Conservation (phyloP, 2,888 invertebrate genomes). For the Tipula unca region DNA sequence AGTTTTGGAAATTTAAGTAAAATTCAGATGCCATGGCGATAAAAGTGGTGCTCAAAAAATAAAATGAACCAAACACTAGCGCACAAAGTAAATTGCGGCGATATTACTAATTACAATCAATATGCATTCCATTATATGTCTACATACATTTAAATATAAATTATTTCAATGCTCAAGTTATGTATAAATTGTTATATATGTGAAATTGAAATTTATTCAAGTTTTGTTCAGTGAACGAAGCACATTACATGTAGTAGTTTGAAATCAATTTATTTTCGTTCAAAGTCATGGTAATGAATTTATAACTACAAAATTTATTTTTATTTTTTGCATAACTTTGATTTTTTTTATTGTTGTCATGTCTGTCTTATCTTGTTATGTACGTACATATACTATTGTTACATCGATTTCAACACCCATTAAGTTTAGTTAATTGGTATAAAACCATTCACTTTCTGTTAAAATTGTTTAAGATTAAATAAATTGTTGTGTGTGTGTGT, state of each 20-base stretch:
- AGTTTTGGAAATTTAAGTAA: too few relatives aligned
- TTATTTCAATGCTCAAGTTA: neutral
- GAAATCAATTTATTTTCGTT: neutral
- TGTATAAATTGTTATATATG: too few relatives aligned
- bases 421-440: too few relatives aligned
- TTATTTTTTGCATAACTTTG: neutral
- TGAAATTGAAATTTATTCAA: neutral
- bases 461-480: neutral
- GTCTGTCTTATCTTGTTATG: neutral
- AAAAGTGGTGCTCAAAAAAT: too few relatives aligned
- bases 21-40: too few relatives aligned
- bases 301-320: too few relatives aligned
- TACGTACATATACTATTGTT: neutral
- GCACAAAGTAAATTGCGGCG: too few relatives aligned
- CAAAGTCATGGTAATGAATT: neutral
- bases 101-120: too few relatives aligned
- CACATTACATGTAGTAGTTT: too few relatives aligned
- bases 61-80: too few relatives aligned
- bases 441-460: neutral
- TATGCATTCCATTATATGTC: neutral
- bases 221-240: neutral
- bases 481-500: neutral
- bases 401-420: too few relatives aligned
- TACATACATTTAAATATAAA: neutral
- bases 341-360: neutral